phyloP scores from a whole-genome alignment of 2,888 invertebrate species.

The Ptycholaimellus sp. region DNA sequence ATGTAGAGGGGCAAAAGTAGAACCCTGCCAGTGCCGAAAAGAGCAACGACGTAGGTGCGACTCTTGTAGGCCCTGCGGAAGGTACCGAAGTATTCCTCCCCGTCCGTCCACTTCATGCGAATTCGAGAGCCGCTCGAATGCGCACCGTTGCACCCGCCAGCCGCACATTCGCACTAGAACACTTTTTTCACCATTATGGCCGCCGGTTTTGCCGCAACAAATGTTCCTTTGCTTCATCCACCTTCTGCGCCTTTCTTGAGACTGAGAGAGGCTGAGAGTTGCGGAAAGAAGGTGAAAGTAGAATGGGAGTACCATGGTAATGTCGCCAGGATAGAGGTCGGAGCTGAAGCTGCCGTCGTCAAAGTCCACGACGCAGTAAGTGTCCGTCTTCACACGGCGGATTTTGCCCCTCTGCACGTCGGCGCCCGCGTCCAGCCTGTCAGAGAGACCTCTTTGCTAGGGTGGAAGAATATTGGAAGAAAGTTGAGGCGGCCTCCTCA shows the following conservation, averaged over 20 bases:
- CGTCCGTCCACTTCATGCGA: constrained; percentile 5
- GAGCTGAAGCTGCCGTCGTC: constrained; percentile 38
- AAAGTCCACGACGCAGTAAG: constrained; percentile 39
- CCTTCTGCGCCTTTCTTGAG: no score
- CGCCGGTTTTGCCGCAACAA: no score
- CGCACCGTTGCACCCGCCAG: constrained; percentile 3
- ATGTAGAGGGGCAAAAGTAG: no score
- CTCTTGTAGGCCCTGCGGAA: constrained; percentile 4
- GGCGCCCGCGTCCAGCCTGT: not conserved
- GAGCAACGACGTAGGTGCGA: constrained; percentile 1
- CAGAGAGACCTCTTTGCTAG: not conserved
- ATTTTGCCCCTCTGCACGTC: constrained; percentile 37
- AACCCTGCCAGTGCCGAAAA: no score
- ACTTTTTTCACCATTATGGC: no score
- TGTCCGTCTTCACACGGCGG: constrained; percentile 29
- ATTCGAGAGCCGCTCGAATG: constrained; percentile 4
- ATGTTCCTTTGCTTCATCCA: no score
- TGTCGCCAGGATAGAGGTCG: constrained; percentile 32
- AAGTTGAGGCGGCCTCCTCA: constrained; percentile 34
- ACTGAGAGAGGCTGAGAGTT: no score
- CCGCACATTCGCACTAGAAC: constrained; percentile 3
- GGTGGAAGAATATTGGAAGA: not conserved
- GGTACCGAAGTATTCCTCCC: constrained; percentile 2
- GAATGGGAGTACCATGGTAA: no score
- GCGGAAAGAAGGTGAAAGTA: no score